Conservation (phyloP, 2,888 invertebrate species). For the Oligia latruncula region DNA sequence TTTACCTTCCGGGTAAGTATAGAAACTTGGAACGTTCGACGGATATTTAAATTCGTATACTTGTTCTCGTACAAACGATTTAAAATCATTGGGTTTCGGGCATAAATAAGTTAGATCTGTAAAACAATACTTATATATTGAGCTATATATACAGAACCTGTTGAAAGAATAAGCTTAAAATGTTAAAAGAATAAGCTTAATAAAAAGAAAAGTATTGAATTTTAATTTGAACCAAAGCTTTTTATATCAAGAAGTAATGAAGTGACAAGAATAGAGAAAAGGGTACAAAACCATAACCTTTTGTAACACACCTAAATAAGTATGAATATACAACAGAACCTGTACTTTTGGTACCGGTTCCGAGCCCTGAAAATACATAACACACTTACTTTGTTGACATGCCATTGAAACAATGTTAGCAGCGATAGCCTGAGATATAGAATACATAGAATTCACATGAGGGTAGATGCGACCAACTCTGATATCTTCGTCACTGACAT, state of each 20-base stretch:
- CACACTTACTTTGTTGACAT: slow-evolving; percentile 26
- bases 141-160: not conserved
- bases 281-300: too few species aligned
- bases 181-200: too few species aligned
- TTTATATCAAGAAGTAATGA: too few species aligned
- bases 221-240: too few species aligned
- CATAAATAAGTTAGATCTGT: slow-evolving; percentile 72
- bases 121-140: slow-evolving; percentile 17
- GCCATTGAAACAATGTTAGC: slow-evolving; percentile 33
- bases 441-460: slow-evolving; percentile 93
- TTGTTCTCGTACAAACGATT: slow-evolving; percentile 60
- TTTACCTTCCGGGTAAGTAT: slow-evolving; percentile 4
- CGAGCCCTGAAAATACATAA: not conserved
- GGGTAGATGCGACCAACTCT: slow-evolving; percentile 97
- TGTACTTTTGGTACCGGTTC: too few species aligned
- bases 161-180: too few species aligned
- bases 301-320: too few species aligned
- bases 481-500: slow-evolving; percentile 95
- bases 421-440: slow-evolving; percentile 91
- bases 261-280: too few species aligned
- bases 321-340: too few species aligned
- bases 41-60: slow-evolving; percentile 69
- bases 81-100: slow-evolving; percentile 71
- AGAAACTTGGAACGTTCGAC: slow-evolving; percentile 61
- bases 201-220: too few species aligned